phyloP scores from a whole-genome alignment of 2,797 vertebrate species.

The Sebastiscus tertius region DNA sequence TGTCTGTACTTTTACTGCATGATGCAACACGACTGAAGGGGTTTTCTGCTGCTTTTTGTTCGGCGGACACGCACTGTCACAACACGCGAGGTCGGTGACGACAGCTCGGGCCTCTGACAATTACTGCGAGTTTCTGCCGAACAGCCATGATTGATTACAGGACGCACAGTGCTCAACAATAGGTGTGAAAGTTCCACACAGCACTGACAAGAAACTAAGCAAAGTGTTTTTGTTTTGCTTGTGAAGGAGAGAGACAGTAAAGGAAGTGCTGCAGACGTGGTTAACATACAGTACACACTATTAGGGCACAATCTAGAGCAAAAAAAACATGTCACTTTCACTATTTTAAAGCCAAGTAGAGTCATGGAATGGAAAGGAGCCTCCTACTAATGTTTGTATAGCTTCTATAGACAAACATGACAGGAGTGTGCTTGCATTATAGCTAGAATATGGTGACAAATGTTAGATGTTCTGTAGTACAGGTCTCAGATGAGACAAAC shows the following conservation, averaged over 20 bases:
- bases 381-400: background rate
- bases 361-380: background rate
- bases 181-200: slow-evolving; percentile 56
- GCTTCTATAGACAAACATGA: slow-evolving; percentile 1
- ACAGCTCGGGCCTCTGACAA: slow-evolving; percentile 67
- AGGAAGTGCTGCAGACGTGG: slow-evolving; percentile 8
- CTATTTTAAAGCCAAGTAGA: background rate
- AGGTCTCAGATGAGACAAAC: background rate
- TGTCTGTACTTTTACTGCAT: slow-evolving; percentile 52
- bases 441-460: background rate
- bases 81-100: slow-evolving; percentile 65
- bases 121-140: slow-evolving; percentile 45
- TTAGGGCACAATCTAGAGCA: background rate
- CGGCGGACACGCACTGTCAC: slow-evolving; percentile 71
- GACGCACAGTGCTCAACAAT: slow-evolving; percentile 56
- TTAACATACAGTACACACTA: background rate
- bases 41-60: slow-evolving; percentile 67
- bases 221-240: slow-evolving; percentile 18
- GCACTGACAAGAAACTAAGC: slow-evolving; percentile 43
- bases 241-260: background rate
- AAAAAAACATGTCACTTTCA: background rate
- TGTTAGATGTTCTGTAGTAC: background rate
- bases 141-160: slow-evolving; percentile 76
- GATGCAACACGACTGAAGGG: slow-evolving; percentile 68
- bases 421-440: background rate